Conservation (phyloP, 2,797 vertebrate genomes). For the Apodemus agrarius region DNA sequence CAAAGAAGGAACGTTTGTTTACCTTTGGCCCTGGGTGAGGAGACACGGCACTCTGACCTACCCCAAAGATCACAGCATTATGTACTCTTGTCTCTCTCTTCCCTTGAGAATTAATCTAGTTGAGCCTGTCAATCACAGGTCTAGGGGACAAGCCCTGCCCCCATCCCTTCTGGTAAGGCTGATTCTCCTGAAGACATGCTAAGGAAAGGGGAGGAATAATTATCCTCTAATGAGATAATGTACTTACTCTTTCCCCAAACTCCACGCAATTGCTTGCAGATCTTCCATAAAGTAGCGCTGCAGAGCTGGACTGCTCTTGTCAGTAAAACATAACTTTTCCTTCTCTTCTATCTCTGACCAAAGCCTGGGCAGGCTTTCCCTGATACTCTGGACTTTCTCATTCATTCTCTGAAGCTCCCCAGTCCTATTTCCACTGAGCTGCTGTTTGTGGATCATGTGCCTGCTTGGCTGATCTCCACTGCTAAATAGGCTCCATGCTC, state of each 20-base stretch:
- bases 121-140: not conserved
- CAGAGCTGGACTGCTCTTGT: not conserved
- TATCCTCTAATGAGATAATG: not conserved
- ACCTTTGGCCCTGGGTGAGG: not conserved
- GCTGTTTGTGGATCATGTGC: not conserved
- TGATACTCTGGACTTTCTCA: not conserved
- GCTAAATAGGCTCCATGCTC: not conserved
- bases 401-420: not conserved
- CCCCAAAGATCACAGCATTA: not conserved
- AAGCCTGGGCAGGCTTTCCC: not conserved
- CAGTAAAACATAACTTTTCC: not conserved
- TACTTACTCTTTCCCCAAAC: not conserved
- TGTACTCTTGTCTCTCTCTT: not conserved
- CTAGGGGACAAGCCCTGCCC: not conserved
- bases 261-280: not conserved
- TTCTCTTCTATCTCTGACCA: not conserved
- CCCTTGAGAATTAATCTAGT: not conserved
- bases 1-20: not conserved
- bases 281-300: not conserved
- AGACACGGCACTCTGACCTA: not conserved
- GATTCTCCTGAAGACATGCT: not conserved
- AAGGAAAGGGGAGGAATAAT: not conserved
- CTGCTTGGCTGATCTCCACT: no score
- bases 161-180: not conserved
- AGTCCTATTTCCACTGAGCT: not conserved